phyloP scores from a whole-genome alignment of 2,888 invertebrate genomes.

The Epinotia demarniana region DNA sequence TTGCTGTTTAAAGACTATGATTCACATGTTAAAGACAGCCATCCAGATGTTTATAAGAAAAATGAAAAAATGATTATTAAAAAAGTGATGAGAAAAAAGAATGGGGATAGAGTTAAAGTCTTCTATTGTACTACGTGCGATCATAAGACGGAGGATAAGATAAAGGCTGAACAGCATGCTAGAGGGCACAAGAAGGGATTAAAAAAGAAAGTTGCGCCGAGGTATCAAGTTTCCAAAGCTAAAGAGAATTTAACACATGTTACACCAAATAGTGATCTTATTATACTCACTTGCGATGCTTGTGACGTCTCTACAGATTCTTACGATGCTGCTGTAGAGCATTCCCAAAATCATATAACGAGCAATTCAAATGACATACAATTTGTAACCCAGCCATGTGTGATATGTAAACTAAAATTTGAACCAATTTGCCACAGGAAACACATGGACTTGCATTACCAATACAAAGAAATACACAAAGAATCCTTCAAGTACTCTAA shows the following conservation, averaged over 20 bases:
- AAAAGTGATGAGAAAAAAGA: constrained; percentile 3
- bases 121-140: constrained; percentile 22
- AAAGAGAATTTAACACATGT: neutral
- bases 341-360: constrained; percentile 34
- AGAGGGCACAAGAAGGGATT: constrained; percentile 15
- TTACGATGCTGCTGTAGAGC: constrained; percentile 33
- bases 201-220: neutral
- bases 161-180: constrained; percentile 3
- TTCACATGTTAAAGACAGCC: constrained; percentile 9
- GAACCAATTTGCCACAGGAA: constrained; percentile 15
- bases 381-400: constrained; percentile 8
- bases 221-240: neutral
- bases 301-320: constrained; percentile 28
- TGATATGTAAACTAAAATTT: constrained; percentile 25
- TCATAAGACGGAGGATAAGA: constrained; percentile 1
- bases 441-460: constrained; percentile 27
- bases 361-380: neutral
- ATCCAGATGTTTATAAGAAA: constrained; percentile 18
- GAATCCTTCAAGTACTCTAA: constrained; percentile 22
- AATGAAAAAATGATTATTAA: neutral
- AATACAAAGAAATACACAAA: constrained; percentile 7
- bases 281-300: constrained; percentile 19
- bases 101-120: constrained; percentile 1
- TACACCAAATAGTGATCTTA: neutral
- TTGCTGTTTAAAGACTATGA: constrained; percentile 15